Percentiles rank a stretch among this genome's conserved stretches.
These are phyloP conservation scores for Ctenomys sociabilis DNA, from an alignment of 2,113 vertebrate genomes.

Conservation along the genomic window DNA sequence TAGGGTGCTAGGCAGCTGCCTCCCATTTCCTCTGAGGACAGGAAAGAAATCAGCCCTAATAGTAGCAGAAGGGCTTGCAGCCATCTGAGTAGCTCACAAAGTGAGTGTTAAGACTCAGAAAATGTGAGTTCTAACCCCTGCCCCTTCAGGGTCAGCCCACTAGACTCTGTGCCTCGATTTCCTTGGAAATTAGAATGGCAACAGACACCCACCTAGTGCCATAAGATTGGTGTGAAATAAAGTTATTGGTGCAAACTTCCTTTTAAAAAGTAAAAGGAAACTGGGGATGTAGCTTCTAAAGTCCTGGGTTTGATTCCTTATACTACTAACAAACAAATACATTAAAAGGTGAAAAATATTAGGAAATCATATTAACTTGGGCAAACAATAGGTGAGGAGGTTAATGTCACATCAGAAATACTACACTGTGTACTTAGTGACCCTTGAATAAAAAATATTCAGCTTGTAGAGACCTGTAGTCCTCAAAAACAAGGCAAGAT, in stretches of 20 bases:
- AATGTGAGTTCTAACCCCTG: not conserved
- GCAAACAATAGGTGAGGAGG: not conserved
- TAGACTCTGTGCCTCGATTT: not conserved
- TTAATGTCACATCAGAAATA: not conserved
- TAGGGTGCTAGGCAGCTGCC: slow-evolving; percentile 30
- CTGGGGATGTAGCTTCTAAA: not conserved
- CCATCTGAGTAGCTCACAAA: not conserved
- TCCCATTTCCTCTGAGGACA: slow-evolving; percentile 1
- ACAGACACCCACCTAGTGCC: not conserved
- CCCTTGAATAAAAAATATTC: not conserved
- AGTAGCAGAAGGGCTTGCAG: slow-evolving; percentile 29
- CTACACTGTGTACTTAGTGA: not conserved
- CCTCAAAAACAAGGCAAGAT: slow-evolving; percentile 24
- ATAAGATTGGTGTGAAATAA: not conserved
- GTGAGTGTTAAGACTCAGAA: not conserved
- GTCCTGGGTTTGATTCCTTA: no score
- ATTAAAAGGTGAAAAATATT: not conserved
- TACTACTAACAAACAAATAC: no score
- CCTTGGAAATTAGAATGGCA: not conserved
- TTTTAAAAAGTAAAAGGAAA: not conserved
- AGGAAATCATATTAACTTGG: not conserved
- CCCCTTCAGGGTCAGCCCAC: not conserved
- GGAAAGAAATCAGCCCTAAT: slow-evolving; percentile 38
- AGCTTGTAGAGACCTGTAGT: not conserved
- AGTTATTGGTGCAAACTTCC: not conserved